These are phyloP conservation scores for Calypte anna DNA, from an alignment of 2,113 vertebrate genomes.

Conservation along the genomic window DNA sequence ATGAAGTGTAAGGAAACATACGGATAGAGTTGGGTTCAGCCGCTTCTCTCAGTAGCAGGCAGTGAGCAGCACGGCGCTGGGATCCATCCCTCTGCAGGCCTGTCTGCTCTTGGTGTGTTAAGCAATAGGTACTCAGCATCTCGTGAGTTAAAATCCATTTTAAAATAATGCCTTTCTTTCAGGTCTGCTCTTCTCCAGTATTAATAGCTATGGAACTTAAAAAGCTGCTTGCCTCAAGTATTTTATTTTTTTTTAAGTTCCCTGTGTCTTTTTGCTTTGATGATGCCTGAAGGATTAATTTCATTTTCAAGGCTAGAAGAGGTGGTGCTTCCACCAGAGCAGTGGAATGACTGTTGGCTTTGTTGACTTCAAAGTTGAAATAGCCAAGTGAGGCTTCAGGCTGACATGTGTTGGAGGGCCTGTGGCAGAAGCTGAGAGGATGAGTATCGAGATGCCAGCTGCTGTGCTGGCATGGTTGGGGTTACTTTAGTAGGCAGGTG, in stretches of 20 bases:
- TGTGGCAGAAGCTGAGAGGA: not conserved
- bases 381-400: not conserved
- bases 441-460: not conserved
- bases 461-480: not conserved
- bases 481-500: not conserved
- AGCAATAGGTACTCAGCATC: not conserved
- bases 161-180: not conserved
- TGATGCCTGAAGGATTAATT: not conserved
- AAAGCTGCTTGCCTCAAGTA: not conserved
- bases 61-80: fast-evolving
- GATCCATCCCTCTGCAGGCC: not conserved
- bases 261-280: not conserved
- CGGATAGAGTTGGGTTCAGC: fast-evolving
- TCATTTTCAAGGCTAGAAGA: not conserved
- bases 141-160: not conserved
- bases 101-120: fast-evolving
- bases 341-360: not conserved
- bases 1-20: fast-evolving
- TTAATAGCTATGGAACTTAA: not conserved
- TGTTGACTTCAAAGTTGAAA: not conserved
- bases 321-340: not conserved
- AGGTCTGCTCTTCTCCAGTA: not conserved
- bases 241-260: not conserved
- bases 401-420: not conserved
- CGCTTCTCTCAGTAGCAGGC: not conserved